Conservation (phyloP, 2,888 invertebrate species). For the Drosophila hamatofila region DNA sequence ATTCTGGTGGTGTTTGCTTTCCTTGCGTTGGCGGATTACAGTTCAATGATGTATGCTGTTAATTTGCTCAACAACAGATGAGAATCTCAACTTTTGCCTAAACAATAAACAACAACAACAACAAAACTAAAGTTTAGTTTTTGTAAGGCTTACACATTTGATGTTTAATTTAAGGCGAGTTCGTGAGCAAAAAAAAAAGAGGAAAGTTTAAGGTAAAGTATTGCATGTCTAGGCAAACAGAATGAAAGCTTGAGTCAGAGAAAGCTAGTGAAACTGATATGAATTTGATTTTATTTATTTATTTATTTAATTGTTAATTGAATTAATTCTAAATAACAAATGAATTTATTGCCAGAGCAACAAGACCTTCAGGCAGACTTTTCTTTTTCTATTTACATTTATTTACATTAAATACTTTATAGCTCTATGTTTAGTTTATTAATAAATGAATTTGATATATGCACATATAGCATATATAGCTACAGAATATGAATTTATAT, state of each 20-base stretch:
- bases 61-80: conserved; percentile 60
- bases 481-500: no score
- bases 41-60: conserved; percentile 66
- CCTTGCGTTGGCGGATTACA: conserved; percentile 34
- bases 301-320: no score
- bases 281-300: no score
- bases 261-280: background rate
- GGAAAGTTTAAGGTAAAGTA: background rate
- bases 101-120: background rate
- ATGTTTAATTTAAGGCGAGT: conserved; percentile 10
- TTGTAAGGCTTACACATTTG: background rate
- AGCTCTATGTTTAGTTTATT: no score
- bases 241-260: background rate
- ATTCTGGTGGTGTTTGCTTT: conserved; percentile 23
- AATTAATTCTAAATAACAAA: no score
- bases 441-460: no score
- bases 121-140: conserved; percentile 16
- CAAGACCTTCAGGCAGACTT: no score
- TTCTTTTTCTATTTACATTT: no score
- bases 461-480: no score
- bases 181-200: background rate
- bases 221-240: background rate
- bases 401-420: no score
- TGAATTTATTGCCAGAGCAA: no score
- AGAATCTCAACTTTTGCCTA: conserved; percentile 7